Base-by-base conservation (phyloP, 2,113 vertebrate genomes). In the Acanthochromis polyacanthus region DNA sequence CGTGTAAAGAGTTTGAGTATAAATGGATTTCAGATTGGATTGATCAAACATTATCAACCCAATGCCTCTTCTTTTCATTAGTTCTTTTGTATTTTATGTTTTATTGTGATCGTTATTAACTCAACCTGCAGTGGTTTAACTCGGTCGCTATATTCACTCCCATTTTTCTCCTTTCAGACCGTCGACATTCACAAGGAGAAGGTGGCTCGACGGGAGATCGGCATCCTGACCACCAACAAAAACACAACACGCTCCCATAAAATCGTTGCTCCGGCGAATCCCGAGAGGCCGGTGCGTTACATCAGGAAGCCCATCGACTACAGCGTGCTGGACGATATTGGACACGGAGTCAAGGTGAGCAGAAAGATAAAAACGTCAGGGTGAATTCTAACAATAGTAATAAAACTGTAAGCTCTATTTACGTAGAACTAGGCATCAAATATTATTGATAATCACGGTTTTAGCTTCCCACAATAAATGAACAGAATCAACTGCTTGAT, bases 161-260 rank as follows among this genome's bases (percentile, higher is more conserved):
- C 16, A 17, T 0, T 62, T 30, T 15, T 55, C 0, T 16, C 51
- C 10, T 90, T 36, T 52, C 74, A 99, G 97, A 98, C 97, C 1
- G 97, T 99, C 91, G 97, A 98, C 94, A 98, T 99, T 93, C 98
- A 99, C 93, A 99, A 99, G 94, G 98, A 99, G 88, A 99, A 99
- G 92, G 98, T 99, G 92, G 97, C 98, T 63, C 95, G 98, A 93
- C 94, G 98, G 92, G 98, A 99, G 94, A 99, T 99, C 88, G 98
- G 98, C 92, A 98, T 99, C 93, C 94, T 99, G 92, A 99, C 98
- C 84, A 98, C 97, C 80, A 98, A 98, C 92, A 99, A 99, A 95
- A 99, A 99, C 94, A 98, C 97, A 66, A 95, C 96, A 81, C 97
- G 98, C 86, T 96, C 97, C 25, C 97, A 99, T 92, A 99, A 99